These are phyloP conservation scores for Otis tarda DNA, from an alignment of 2,113 vertebrate species.

Conservation along the genomic window DNA sequence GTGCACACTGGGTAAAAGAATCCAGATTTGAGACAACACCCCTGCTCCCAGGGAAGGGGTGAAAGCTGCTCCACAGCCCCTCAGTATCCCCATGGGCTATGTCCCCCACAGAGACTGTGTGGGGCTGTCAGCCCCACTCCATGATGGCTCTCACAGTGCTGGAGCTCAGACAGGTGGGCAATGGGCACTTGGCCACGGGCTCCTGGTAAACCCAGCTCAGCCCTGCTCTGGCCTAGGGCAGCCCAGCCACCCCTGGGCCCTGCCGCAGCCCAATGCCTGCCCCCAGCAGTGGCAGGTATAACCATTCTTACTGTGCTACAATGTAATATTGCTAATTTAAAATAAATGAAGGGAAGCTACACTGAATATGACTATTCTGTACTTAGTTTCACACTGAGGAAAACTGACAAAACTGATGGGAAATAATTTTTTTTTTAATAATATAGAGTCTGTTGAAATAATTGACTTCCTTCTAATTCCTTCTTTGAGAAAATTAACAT, in stretches of 20 bases:
- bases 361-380: background rate
- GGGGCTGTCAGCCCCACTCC: background rate
- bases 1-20: no score
- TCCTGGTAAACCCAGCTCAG: background rate
- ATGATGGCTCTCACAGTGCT: accelerated
- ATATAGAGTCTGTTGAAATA: conserved; percentile 22
- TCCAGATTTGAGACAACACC: no score
- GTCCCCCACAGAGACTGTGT: accelerated
- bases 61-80: background rate
- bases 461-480: conserved; percentile 47
- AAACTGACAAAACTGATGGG: background rate
- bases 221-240: background rate
- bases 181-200: accelerated
- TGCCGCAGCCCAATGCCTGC: accelerated
- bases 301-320: background rate
- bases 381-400: background rate
- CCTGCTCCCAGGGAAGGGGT: background rate
- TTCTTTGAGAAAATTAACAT: conserved; percentile 34
- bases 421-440: background rate
- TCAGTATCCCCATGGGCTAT: accelerated
- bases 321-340: background rate
- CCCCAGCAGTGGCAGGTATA: background rate
- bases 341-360: background rate
- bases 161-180: background rate
- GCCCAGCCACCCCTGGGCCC: background rate